Evolutionary conservation across 1,140 invertebrate species (phyloP).

Genomic region (Drosophila cardini): DNA sequence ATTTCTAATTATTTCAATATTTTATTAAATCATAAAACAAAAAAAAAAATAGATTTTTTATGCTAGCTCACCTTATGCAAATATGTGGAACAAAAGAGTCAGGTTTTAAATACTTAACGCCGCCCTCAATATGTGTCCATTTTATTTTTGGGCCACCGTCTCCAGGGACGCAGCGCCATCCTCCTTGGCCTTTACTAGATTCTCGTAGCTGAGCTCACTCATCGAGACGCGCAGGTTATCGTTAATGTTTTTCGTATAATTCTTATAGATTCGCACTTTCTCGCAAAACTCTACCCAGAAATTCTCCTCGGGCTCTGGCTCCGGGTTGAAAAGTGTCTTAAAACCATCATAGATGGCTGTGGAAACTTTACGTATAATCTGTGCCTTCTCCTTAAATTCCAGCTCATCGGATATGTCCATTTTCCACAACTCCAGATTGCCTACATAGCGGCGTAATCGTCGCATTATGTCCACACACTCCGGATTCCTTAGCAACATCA

Average conservation of each 20-base stretch:
- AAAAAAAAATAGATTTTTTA: too few relatives aligned
- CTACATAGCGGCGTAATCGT: conserved; percentile 89
- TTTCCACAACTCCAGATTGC: conserved; percentile 90
- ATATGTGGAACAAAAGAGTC: conserved; percentile 23
- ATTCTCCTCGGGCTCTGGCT: conserved; percentile 68
- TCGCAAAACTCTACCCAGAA: conserved; percentile 88
- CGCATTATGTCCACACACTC: conserved; percentile 92
- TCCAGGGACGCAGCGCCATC: neutral
- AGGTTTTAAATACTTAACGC: neutral
- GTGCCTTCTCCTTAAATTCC: conserved; percentile 88
- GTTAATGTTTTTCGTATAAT: conserved; percentile 86
- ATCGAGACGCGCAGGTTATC: conserved; percentile 86
- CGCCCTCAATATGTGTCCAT: neutral
- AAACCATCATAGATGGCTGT: conserved; percentile 87
- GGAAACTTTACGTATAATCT: conserved; percentile 88
- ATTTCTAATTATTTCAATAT: neutral
- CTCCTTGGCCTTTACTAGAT: conserved; percentile 52
- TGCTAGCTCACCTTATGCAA: conserved; percentile 31
- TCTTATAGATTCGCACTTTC: conserved; percentile 86
- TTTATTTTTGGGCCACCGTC: conserved; percentile 11
- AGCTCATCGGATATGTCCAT: conserved; percentile 87
- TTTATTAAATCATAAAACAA: too few relatives aligned
- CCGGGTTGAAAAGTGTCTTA: conserved; percentile 83
- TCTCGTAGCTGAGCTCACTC: conserved; percentile 76
- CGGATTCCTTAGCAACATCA: conserved; percentile 95